Percentiles rank a stretch among this genome's conserved stretches.
phyloP scores from a whole-genome alignment of 2,888 invertebrate species.

The Octodonta nipae region DNA sequence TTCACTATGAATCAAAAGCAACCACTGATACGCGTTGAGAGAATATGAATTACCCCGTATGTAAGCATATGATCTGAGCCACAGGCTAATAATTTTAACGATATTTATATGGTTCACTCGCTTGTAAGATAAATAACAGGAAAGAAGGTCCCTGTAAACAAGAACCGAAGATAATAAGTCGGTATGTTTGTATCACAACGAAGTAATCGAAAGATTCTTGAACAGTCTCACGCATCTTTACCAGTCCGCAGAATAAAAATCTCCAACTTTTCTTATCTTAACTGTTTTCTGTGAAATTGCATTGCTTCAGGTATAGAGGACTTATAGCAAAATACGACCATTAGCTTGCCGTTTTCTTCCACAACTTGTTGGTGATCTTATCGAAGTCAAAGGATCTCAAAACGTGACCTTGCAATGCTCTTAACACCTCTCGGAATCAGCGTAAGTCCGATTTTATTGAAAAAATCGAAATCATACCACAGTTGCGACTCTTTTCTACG shows the following conservation, averaged over 20 bases:
- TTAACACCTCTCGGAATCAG: constrained; percentile 30
- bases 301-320: constrained; percentile 25
- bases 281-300: constrained; percentile 27
- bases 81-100: constrained; percentile 2
- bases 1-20: too few relatives aligned
- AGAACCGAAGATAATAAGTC: constrained; percentile 10
- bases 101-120: constrained; percentile 3
- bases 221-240: constrained; percentile 27
- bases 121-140: not conserved
- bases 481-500: constrained; percentile 9
- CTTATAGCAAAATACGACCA: constrained; percentile 31
- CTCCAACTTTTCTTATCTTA: constrained; percentile 21
- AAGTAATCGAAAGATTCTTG: constrained; percentile 17
- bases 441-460: constrained; percentile 14
- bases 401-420: constrained; percentile 35
- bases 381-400: constrained; percentile 29
- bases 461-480: constrained; percentile 13
- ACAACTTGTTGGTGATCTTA: constrained; percentile 35
- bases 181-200: constrained; percentile 18
- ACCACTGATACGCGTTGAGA: too few relatives aligned
- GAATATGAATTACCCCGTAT: too few relatives aligned
- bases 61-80: too few relatives aligned
- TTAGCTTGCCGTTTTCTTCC: constrained; percentile 31
- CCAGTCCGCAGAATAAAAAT: constrained; percentile 16
- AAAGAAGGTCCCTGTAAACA: not conserved